Evolutionary conservation across 2,888 invertebrate species (phyloP).

Genomic region (Cantharis nigra): DNA sequence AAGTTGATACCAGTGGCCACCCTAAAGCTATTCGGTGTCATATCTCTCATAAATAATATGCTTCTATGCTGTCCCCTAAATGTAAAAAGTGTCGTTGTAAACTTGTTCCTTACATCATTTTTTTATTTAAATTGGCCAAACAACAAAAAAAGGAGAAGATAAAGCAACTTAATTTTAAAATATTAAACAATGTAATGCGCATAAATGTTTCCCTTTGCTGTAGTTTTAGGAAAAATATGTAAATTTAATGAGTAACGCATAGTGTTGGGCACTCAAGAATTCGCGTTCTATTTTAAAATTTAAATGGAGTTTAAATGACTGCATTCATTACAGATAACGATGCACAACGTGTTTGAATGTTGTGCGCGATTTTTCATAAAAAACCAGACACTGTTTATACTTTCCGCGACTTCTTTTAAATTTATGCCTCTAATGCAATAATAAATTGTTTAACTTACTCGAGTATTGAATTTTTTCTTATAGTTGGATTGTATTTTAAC

Average conservation of each 20-base stretch:
- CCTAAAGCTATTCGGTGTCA: neutral
- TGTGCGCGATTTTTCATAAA: neutral
- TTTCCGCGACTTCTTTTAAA: neutral
- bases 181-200: neutral
- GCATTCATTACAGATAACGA: conserved; percentile 1
- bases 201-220: neutral
- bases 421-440: neutral
- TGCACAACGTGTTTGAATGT: neutral
- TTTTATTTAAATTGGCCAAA: neutral
- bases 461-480: neutral
- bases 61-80: neutral
- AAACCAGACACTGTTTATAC: neutral
- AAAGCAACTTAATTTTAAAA: neutral
- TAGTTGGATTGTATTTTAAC: neutral
- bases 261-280: neutral
- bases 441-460: neutral
- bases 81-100: neutral
- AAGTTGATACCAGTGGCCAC: neutral
- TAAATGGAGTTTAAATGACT: conserved; percentile 2
- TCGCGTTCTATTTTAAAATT: neutral
- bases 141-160: neutral
- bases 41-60: neutral
- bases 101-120: neutral
- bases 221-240: neutral
- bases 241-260: neutral